Conservation (phyloP, 2,113 vertebrate species). For the Limnothrissa miodon region DNA sequence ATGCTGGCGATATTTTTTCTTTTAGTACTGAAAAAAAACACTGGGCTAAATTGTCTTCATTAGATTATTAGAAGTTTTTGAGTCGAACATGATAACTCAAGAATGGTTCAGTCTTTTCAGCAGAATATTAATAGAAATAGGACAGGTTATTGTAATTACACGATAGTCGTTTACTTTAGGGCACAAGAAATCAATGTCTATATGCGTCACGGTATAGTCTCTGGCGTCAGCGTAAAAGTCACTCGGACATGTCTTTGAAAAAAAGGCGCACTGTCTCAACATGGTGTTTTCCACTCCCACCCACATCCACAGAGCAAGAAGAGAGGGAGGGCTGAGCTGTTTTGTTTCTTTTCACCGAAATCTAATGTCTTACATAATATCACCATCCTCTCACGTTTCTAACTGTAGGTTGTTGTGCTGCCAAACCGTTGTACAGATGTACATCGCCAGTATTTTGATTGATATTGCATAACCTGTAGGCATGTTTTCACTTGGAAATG, state of each 20-base stretch:
- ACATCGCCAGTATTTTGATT: neutral
- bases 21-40: too few relatives aligned
- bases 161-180: neutral
- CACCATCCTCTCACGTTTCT: conserved; percentile 7
- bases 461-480: neutral
- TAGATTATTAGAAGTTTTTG: too few relatives aligned
- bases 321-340: neutral
- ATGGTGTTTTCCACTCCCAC: neutral
- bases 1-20: too few relatives aligned
- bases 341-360: neutral
- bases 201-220: neutral
- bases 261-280: neutral
- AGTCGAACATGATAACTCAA: too few relatives aligned
- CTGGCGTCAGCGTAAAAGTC: neutral
- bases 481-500: neutral
- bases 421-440: neutral
- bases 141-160: too few relatives aligned
- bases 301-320: neutral
- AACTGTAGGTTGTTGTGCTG: neutral
- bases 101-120: too few relatives aligned
- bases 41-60: too few relatives aligned
- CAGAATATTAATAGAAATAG: too few relatives aligned
- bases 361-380: neutral
- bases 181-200: neutral
- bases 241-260: neutral